These are phyloP conservation scores for Phorcus lineatus DNA, from an alignment of 2,888 invertebrate genomes.

Conservation along the genomic window DNA sequence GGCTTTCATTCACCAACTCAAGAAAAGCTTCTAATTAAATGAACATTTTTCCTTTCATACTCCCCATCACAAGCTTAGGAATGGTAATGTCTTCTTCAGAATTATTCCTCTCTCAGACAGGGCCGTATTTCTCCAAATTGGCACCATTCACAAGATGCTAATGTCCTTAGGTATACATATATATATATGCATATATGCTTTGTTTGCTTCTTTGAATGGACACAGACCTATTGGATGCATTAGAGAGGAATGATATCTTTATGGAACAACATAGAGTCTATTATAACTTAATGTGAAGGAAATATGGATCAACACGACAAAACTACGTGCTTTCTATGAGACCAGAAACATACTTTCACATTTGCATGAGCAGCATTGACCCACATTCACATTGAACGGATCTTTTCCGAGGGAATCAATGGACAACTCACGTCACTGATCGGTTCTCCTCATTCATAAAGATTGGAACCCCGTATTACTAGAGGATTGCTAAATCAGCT, in stretches of 20 bases:
- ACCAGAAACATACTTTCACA: neutral
- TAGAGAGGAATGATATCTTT: neutral
- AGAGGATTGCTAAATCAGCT: neutral
- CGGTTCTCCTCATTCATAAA: conserved; percentile 3
- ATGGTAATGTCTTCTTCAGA: neutral
- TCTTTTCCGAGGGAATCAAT: neutral
- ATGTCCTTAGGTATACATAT: neutral
- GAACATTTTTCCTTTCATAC: neutral
- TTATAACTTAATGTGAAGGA: neutral
- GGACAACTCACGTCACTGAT: neutral
- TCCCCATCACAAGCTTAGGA: neutral
- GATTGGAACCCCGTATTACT: conserved; percentile 7
- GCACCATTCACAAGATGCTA: neutral
- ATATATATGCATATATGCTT: neutral
- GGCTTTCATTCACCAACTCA: neutral
- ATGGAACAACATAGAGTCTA: neutral
- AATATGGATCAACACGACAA: neutral
- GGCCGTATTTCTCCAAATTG: neutral
- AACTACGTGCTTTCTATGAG: neutral
- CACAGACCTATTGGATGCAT: neutral
- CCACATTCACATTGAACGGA: neutral
- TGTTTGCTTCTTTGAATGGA: neutral
- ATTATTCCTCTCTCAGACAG: neutral
- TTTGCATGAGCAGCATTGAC: neutral
- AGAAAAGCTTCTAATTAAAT: conserved; percentile 6